phyloP scores from a whole-genome alignment of 2,113 vertebrate species.

The Argyrosomus japonicus region DNA sequence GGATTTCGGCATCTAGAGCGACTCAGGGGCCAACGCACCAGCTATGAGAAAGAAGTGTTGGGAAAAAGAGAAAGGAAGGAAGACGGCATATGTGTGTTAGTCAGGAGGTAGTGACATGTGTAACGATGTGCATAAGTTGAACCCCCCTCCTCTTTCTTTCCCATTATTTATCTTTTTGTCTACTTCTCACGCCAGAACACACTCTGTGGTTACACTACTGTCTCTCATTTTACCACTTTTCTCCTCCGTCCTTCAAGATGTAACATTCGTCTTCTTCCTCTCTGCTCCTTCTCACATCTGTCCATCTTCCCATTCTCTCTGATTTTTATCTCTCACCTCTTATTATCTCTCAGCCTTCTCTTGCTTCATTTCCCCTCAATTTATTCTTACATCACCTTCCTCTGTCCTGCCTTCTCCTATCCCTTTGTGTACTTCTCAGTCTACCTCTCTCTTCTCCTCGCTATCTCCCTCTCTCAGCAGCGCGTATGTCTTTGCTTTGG shows the following conservation, averaged over 20 bases:
- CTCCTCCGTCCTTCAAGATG: conserved; percentile 26
- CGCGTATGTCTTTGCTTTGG: conserved; percentile 78
- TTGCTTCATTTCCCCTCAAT: conserved; percentile 46
- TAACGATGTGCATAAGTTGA: conserved; percentile 59
- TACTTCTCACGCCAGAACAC: conserved; percentile 72
- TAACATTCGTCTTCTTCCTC: conserved; percentile 34
- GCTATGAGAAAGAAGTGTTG: conserved; percentile 43
- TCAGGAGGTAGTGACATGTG: conserved; percentile 55
- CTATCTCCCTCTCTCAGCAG: conserved; percentile 75
- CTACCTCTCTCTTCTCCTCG: conserved; percentile 47
- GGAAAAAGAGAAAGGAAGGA: conserved; percentile 38
- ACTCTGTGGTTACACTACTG: conserved; percentile 63
- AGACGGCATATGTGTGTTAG: conserved; percentile 45
- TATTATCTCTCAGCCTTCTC: conserved; percentile 39
- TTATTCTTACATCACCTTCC: conserved; percentile 59
- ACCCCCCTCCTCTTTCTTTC: conserved; percentile 52
- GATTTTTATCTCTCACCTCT: conserved; percentile 56
- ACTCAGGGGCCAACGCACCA: conserved; percentile 54
- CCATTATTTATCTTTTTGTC: conserved; percentile 76
- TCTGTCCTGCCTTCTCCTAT: conserved; percentile 42
- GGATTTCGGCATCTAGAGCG: conserved; percentile 68
- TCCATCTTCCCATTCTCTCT: conserved; percentile 39
- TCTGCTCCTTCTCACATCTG: conserved; percentile 44
- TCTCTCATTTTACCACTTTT: conserved; percentile 51
- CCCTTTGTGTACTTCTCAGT: conserved; percentile 60